A percentile compares a stretch with the other conserved stretches of the same genome.
Evolutionary conservation across 2,113 vertebrate genomes (phyloP).

Genomic region (Anoplopoma fimbria): DNA sequence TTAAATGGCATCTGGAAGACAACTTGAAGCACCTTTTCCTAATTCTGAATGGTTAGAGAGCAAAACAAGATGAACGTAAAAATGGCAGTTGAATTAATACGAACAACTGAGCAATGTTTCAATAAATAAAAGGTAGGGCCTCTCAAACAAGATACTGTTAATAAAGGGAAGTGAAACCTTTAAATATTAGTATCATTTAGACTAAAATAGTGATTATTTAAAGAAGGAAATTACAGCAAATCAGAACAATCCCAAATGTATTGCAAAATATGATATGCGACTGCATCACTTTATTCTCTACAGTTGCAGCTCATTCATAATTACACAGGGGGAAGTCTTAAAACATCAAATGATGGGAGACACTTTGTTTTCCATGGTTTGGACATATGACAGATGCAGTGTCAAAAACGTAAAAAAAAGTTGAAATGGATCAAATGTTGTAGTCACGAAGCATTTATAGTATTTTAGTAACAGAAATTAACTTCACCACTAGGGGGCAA

Average conservation of each 20-base stretch:
- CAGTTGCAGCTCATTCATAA: background rate
- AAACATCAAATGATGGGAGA: background rate
- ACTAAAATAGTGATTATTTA: background rate
- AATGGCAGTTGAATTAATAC: too few relatives aligned
- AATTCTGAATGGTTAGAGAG: background rate
- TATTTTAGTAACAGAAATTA: background rate
- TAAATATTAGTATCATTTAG: too few relatives aligned
- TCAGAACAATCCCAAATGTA: background rate
- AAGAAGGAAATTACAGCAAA: background rate
- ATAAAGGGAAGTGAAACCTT: too few relatives aligned
- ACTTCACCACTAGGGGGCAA: constrained; percentile 55
- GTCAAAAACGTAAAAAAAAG: background rate
- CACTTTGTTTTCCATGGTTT: background rate
- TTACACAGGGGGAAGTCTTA: background rate
- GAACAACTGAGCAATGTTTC: background rate
- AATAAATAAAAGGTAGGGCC: background rate
- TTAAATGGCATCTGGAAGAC: background rate
- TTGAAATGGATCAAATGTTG: background rate
- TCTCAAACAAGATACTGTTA: background rate
- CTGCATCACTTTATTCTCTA: background rate
- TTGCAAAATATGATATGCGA: background rate
- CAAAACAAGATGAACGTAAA: too few relatives aligned
- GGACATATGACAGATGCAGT: background rate
- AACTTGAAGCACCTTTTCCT: background rate
- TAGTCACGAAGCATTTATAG: background rate